Percentiles rank a stretch among this genome's conserved stretches.
These are phyloP conservation scores for Brevimyrus niger DNA, from an alignment of 2,113 vertebrate genomes.

Conservation along the genomic window DNA sequence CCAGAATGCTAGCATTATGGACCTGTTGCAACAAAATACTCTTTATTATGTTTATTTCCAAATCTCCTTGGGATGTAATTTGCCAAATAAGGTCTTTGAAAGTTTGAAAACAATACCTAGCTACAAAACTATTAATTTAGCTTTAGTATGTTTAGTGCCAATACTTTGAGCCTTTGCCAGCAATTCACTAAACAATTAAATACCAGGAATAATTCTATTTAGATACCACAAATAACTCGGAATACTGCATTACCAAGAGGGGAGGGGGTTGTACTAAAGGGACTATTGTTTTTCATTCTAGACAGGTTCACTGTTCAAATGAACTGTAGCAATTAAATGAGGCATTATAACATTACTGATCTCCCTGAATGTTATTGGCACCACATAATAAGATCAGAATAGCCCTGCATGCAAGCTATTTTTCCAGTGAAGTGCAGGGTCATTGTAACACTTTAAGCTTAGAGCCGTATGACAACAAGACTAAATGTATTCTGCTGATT, in stretches of 20 bases:
- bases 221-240: background rate
- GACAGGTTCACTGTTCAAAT: background rate
- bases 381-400: conserved; percentile 4
- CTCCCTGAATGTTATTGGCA: conserved; percentile 6
- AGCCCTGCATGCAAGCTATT: conserved; percentile 8
- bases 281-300: background rate
- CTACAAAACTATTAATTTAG: background rate
- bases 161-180: background rate
- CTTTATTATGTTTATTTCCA: background rate
- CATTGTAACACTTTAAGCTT: background rate
- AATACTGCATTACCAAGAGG: background rate
- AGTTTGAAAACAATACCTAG: background rate
- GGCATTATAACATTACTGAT: background rate
- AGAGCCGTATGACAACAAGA: background rate
- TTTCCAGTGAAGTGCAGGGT: background rate
- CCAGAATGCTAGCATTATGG: background rate
- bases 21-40: conserved; percentile 7
- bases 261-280: background rate
- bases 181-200: conserved; percentile 9
- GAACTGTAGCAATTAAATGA: background rate
- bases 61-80: conserved; percentile 2
- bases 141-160: background rate
- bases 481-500: background rate
- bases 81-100: background rate
- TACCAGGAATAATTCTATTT: conserved; percentile 4